phyloP scores from a whole-genome alignment of 1,140 invertebrate species.

The Drosophila subobscura region DNA sequence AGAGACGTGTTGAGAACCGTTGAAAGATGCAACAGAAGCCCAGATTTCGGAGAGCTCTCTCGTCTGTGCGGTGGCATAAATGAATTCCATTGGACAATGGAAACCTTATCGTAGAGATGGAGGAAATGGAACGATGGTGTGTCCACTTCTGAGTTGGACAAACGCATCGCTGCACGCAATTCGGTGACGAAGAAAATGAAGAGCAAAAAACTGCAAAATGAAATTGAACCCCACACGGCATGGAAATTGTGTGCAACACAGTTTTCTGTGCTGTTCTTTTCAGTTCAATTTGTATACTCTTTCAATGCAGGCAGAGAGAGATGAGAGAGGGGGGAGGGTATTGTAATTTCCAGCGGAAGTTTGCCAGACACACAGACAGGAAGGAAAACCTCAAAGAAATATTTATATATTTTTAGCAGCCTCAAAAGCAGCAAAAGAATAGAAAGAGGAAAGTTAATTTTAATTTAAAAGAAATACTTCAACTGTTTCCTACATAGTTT shows the following conservation, averaged over 20 bases:
- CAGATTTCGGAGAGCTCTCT: slow-evolving; percentile 7
- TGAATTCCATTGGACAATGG: slow-evolving; percentile 32
- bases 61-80: slow-evolving; percentile 39
- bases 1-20: slow-evolving; percentile 42
- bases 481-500: too few species aligned
- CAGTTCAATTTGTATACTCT: too few species aligned
- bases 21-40: slow-evolving; percentile 37
- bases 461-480: too few species aligned
- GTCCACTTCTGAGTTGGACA: background rate
- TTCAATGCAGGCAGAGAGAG: too few species aligned
- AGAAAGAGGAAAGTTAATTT: too few species aligned
- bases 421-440: too few species aligned
- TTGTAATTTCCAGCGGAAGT: too few species aligned
- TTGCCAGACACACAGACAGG: too few species aligned
- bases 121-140: slow-evolving; percentile 1
- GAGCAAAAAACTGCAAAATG: background rate
- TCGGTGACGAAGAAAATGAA: slow-evolving; percentile 5
- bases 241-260: background rate
- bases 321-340: too few species aligned
- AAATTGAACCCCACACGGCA: background rate
- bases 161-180: slow-evolving; percentile 22
- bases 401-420: too few species aligned
- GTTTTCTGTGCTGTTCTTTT: background rate
- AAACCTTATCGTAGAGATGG: background rate
- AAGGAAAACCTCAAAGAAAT: too few species aligned